Percentiles rank a stretch among this genome's conserved stretches.
These are phyloP conservation scores for Rousettus leschenaultii DNA, from an alignment of 2,113 vertebrate genomes.

Conservation along the genomic window DNA sequence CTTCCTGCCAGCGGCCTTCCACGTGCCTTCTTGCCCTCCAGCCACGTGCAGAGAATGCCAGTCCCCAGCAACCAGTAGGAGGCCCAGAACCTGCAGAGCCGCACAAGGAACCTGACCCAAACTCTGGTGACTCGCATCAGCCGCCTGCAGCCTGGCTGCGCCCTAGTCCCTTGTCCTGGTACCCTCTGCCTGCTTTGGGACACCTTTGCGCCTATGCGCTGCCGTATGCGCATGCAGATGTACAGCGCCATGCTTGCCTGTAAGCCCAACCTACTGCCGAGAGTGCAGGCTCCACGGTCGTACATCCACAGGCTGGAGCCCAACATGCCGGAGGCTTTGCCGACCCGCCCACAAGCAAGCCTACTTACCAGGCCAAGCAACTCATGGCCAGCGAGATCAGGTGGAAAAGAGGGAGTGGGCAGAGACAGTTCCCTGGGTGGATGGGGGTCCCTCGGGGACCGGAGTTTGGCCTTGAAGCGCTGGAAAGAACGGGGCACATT, in stretches of 20 bases:
- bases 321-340: conserved; percentile 89
- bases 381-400: conserved; percentile 90
- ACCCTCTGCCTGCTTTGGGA: conserved; percentile 89
- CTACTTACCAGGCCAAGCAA: conserved; percentile 94
- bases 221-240: conserved; percentile 91
- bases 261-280: conserved; percentile 91
- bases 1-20: conserved; percentile 89
- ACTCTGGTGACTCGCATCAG: conserved; percentile 85
- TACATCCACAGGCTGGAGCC: conserved; percentile 88
- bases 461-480: background rate
- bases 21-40: conserved; percentile 86
- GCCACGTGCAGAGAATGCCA: conserved; percentile 84
- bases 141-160: conserved; percentile 81
- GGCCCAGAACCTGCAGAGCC: conserved; percentile 81
- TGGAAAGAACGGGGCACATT: background rate
- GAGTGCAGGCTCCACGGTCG: conserved; percentile 87
- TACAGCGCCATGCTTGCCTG: conserved; percentile 93
- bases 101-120: conserved; percentile 82
- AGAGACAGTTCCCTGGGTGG: conserved; percentile 47
- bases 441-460: accelerated
- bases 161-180: conserved; percentile 82
- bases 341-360: conserved; percentile 81
- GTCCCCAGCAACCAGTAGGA: conserved; percentile 92
- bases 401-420: conserved; percentile 90
- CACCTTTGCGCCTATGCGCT: conserved; percentile 86